Conservation (phyloP, 2,888 invertebrate genomes). For the Blastobasis adustella region DNA sequence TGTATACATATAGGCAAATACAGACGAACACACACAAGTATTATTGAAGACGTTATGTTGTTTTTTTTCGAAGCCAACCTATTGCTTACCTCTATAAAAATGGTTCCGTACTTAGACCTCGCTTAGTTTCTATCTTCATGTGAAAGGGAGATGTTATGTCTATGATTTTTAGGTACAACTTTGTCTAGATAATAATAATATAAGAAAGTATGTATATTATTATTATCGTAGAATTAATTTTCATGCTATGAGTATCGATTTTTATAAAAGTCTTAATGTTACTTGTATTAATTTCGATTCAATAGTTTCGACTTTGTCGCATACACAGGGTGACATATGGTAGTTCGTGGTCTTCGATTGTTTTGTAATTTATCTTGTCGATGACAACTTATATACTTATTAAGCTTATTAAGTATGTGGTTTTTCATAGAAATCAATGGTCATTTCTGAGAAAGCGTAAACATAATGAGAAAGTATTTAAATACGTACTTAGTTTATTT, state of each 20-base stretch:
- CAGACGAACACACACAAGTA: constrained; percentile 37
- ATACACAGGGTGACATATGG: no score
- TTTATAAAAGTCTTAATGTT: no score
- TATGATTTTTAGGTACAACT: constrained; percentile 23
- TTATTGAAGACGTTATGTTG: constrained; percentile 48
- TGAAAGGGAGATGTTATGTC: constrained; percentile 25
- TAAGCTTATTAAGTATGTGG: no score
- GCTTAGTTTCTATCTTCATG: constrained; percentile 52
- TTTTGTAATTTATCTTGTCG: no score
- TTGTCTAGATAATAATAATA: constrained; percentile 3
- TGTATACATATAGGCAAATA: constrained; percentile 51
- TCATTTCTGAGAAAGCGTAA: no score
- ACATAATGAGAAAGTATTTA: no score
- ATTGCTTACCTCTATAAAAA: constrained; percentile 64
- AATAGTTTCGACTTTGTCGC: neutral
- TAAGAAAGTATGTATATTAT: no score
- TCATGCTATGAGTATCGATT: no score
- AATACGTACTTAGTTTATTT: no score
- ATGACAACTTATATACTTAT: no score
- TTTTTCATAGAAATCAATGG: no score
- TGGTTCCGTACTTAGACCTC: constrained; percentile 27
- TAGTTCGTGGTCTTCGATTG: neutral
- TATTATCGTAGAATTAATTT: neutral
- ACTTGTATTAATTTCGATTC: no score
- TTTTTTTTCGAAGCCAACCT: constrained; percentile 45